phyloP scores from a whole-genome alignment of 64 coral and sea anemone species.

The Catalaphyllia jardinei region DNA sequence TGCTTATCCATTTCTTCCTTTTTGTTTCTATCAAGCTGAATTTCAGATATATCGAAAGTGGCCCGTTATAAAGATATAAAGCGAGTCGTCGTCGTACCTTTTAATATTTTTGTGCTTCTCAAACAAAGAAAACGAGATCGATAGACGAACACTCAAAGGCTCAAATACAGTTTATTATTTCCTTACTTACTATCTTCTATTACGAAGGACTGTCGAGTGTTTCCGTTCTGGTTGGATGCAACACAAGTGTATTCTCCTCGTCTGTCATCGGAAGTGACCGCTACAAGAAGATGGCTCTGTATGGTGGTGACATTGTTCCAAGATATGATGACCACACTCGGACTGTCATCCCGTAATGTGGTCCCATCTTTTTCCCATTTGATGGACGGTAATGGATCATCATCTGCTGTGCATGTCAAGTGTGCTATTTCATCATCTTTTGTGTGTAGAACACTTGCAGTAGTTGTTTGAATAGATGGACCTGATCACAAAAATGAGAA shows the following conservation, averaged over 20 bases:
- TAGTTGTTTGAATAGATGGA: neutral
- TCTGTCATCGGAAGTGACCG: neutral
- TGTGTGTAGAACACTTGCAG: neutral
- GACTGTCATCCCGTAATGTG: neutral
- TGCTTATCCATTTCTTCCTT: too few relatives aligned
- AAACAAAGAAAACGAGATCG: too few relatives aligned
- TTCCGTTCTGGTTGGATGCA: neutral
- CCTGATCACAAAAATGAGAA: neutral
- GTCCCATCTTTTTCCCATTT: neutral
- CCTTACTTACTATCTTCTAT: neutral
- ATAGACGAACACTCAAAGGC: too few relatives aligned
- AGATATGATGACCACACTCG: constrained; percentile 9
- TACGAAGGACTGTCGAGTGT: neutral
- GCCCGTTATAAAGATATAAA: too few relatives aligned
- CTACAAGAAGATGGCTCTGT: constrained; percentile 21
- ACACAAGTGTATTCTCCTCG: constrained; percentile 17
- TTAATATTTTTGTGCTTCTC: too few relatives aligned
- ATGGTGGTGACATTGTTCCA: neutral
- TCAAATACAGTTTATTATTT: too few relatives aligned
- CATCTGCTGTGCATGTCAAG: neutral
- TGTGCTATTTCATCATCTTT: constrained; percentile 2
- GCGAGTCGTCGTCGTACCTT: too few relatives aligned
- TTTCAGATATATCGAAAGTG: too few relatives aligned
- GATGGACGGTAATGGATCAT: neutral
- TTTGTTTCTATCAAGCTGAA: too few relatives aligned